Percentiles rank a stretch among this genome's conserved stretches.
phyloP scores from a whole-genome alignment of 2,888 invertebrate genomes.

The Schrankia costaestrigalis region DNA sequence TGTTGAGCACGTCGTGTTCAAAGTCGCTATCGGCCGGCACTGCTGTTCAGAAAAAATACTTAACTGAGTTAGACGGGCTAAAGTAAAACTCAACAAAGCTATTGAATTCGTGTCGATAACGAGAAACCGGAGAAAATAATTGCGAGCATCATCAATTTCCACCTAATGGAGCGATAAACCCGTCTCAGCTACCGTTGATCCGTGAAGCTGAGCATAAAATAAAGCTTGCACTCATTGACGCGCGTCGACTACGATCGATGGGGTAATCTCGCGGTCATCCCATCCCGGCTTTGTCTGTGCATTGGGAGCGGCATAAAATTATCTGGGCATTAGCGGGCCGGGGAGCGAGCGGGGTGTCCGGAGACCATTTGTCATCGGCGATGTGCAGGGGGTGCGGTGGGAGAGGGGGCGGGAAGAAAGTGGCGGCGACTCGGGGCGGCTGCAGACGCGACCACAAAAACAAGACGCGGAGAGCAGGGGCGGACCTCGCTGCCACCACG shows the following conservation, averaged over 20 bases:
- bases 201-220: conserved; percentile 65
- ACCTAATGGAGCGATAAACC: conserved; percentile 59
- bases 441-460: conserved; percentile 79
- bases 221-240: conserved; percentile 68
- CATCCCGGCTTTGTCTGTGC: conserved; percentile 61
- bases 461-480: conserved; percentile 70
- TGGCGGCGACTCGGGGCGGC: conserved; percentile 69
- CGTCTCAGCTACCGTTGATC: conserved; percentile 55
- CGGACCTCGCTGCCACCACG: conserved; percentile 59
- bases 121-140: conserved; percentile 30
- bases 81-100: conserved; percentile 16
- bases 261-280: conserved; percentile 72
- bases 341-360: conserved; percentile 60
- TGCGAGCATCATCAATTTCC: conserved; percentile 49
- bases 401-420: conserved; percentile 57
- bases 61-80: conserved; percentile 21
- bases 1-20: conserved; percentile 39
- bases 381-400: conserved; percentile 37
- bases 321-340: conserved; percentile 72
- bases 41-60: conserved; percentile 29
- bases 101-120: conserved; percentile 25
- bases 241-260: conserved; percentile 64
- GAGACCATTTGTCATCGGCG: conserved; percentile 79
- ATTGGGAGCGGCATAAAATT: conserved; percentile 73
- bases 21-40: conserved; percentile 28